Evolutionary conservation across 2,888 invertebrate species (phyloP).

Genomic region (Adelognathus sp.): DNA sequence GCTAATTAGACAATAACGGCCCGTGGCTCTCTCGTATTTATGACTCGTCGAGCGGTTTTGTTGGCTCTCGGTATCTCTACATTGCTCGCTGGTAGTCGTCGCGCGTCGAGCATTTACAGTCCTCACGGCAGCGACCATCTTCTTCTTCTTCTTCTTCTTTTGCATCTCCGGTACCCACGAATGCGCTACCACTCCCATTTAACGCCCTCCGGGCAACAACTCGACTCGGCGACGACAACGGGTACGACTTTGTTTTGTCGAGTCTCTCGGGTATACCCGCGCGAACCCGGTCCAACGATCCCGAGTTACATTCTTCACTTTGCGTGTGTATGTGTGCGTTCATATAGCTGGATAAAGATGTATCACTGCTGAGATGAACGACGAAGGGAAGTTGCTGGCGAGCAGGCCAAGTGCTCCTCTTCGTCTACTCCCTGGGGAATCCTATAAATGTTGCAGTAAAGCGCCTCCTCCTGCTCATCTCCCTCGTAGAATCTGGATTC

Average conservation of each 20-base stretch:
- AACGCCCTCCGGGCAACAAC: slow-evolving; percentile 10
- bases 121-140: slow-evolving; percentile 5
- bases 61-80: slow-evolving; percentile 40
- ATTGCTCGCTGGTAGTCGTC: slow-evolving; percentile 38
- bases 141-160: slow-evolving; percentile 53
- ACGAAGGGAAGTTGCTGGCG: slow-evolving; percentile 46
- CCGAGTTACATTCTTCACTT: slow-evolving; percentile 19
- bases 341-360: neutral
- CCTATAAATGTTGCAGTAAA: slow-evolving; percentile 16
- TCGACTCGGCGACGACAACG: slow-evolving; percentile 27
- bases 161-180: slow-evolving; percentile 40
- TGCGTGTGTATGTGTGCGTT: too few relatives aligned
- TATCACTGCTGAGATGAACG: slow-evolving; percentile 24
- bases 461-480: slow-evolving; percentile 41
- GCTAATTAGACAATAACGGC: slow-evolving; percentile 65
- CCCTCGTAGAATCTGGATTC: slow-evolving; percentile 69
- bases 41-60: slow-evolving; percentile 37
- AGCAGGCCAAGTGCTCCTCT: neutral
- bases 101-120: slow-evolving; percentile 15
- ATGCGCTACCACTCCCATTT: slow-evolving; percentile 45
- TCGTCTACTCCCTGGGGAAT: neutral
- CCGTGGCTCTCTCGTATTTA: slow-evolving; percentile 57
- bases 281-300: neutral
- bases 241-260: slow-evolving; percentile 25
- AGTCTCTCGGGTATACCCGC: neutral